Conservation (phyloP, 1,140 invertebrate genomes). For the Zaprionus tsacasi region DNA sequence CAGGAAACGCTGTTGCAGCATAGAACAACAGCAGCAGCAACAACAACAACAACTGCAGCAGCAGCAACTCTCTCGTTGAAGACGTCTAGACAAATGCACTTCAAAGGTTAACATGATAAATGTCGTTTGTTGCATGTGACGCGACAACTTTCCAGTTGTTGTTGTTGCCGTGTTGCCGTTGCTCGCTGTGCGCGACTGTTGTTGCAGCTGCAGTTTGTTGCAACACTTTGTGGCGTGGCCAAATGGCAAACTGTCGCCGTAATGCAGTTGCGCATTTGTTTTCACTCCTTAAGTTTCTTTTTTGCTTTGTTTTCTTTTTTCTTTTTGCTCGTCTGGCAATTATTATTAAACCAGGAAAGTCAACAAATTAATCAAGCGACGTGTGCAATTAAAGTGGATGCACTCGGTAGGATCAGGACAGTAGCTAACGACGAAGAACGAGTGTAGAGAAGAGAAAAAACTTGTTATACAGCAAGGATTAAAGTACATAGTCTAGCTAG, state of each 20-base stretch:
- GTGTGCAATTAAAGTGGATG: slow-evolving; percentile 60
- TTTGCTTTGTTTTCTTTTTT: slow-evolving; percentile 2
- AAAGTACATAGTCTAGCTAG: neutral
- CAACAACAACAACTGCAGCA: slow-evolving; percentile 31
- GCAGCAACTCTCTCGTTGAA: slow-evolving; percentile 69
- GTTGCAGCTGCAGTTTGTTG: slow-evolving; percentile 56
- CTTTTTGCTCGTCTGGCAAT: slow-evolving; percentile 48
- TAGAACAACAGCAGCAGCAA: slow-evolving; percentile 40
- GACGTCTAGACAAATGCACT: slow-evolving; percentile 83
- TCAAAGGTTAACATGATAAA: slow-evolving; percentile 83
- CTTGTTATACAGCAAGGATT: too few relatives aligned
- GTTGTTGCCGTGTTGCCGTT: slow-evolving; percentile 29
- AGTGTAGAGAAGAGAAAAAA: neutral
- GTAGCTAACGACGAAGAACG: neutral
- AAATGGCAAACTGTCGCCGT: slow-evolving; percentile 61
- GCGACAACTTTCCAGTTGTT: slow-evolving; percentile 74
- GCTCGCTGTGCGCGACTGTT: slow-evolving; percentile 16
- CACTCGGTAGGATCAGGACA: slow-evolving; percentile 22
- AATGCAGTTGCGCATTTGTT: slow-evolving; percentile 58
- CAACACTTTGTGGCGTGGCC: slow-evolving; percentile 53
- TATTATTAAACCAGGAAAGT: slow-evolving; percentile 70
- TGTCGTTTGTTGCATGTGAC: slow-evolving; percentile 79
- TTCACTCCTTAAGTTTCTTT: slow-evolving; percentile 31
- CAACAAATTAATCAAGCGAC: slow-evolving; percentile 78
- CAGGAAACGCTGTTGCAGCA: slow-evolving; percentile 38